Percentiles rank a stretch among this genome's conserved stretches.
These are phyloP conservation scores for Enteromius argenteus DNA, from an alignment of 2,797 vertebrate genomes.

Conservation along the genomic window DNA sequence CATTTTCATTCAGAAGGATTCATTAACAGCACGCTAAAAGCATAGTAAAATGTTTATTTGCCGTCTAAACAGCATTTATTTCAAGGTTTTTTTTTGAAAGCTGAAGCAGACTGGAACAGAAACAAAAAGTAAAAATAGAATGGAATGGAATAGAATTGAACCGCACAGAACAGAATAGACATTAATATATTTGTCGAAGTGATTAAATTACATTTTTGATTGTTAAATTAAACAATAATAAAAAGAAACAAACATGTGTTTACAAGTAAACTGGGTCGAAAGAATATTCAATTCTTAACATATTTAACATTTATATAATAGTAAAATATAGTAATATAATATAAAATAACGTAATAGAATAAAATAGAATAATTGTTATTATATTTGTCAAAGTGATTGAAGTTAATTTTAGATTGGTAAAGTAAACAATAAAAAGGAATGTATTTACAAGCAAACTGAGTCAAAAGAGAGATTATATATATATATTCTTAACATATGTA, in stretches of 20 bases:
- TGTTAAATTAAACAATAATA: neutral
- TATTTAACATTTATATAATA: too few relatives aligned
- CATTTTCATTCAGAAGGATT: slow-evolving; percentile 14
- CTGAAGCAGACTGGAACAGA: neutral
- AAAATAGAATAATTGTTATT: neutral
- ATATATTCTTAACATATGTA: too few relatives aligned
- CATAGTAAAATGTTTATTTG: neutral
- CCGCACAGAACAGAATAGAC: neutral
- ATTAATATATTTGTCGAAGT: neutral
- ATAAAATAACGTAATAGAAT: neutral
- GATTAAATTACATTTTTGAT: neutral
- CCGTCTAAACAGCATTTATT: neutral
- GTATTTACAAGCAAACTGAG: too few relatives aligned
- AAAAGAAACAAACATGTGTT: neutral
- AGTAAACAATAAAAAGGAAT: too few relatives aligned
- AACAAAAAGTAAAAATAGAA: neutral
- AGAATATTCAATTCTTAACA: too few relatives aligned
- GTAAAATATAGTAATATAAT: neutral
- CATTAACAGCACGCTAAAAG: slow-evolving; percentile 1
- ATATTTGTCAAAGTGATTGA: neutral
- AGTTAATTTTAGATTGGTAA: neutral
- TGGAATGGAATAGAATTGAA: neutral
- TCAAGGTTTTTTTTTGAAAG: neutral
- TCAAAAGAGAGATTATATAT: too few relatives aligned
- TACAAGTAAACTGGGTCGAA: neutral